These are phyloP conservation scores for Isaurus tuberculatus DNA, from an alignment of 92 coral and sea anemone species.

Conservation along the genomic window DNA sequence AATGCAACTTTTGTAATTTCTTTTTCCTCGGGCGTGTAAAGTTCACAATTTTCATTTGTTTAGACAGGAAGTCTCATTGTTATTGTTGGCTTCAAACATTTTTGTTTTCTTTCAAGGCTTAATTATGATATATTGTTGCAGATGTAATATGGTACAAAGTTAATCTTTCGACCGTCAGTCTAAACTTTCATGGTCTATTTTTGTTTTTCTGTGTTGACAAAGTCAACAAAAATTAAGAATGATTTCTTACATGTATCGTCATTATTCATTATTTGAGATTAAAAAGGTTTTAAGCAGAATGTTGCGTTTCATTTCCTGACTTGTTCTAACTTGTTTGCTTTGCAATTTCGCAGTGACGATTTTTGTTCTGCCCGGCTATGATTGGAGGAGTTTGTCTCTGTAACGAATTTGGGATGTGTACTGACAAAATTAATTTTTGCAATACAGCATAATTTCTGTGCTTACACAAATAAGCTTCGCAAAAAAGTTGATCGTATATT, in stretches of 20 bases:
- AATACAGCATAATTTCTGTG: conserved; percentile 1
- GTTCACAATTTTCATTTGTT: no score
- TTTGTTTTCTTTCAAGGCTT: no score
- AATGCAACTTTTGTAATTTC: no score
- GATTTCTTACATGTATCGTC: background rate
- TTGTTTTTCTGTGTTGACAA: conserved; percentile 31
- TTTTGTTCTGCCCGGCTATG: background rate
- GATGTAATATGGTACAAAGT: background rate
- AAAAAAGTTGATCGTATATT: no score
- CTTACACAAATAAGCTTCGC: background rate
- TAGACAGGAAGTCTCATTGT: no score
- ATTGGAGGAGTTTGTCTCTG: background rate
- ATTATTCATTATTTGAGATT: background rate
- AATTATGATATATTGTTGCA: no score
- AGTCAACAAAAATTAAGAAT: background rate
- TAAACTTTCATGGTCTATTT: conserved; percentile 11
- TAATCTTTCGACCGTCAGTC: conserved; percentile 1
- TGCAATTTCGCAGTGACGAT: background rate
- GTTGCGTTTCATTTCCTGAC: background rate
- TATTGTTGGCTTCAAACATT: no score
- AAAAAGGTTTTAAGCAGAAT: background rate
- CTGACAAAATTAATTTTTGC: conserved; percentile 7
- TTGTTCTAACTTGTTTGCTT: background rate
- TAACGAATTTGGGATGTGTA: background rate
- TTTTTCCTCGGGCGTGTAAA: no score